Conservation (phyloP, 2,888 invertebrate genomes). For the Druceiella hillmani region DNA sequence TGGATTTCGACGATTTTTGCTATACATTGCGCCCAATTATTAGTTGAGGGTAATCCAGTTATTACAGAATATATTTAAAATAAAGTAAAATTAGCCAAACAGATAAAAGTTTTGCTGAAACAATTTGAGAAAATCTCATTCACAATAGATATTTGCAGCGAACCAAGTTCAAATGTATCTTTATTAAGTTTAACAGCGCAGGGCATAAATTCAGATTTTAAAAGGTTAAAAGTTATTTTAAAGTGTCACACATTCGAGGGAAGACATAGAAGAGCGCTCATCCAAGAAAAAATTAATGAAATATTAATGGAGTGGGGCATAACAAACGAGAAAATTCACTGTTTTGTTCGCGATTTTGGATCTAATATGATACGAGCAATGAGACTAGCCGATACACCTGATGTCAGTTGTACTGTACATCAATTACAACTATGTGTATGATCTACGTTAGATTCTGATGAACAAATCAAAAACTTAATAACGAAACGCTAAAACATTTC, state of each 20-base stretch:
- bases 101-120: conserved; percentile 20
- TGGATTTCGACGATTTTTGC: conserved; percentile 12
- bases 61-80: conserved; percentile 22
- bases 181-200: conserved; percentile 23
- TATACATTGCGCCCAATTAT: conserved; percentile 22
- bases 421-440: conserved; percentile 24
- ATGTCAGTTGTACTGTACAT: conserved; percentile 24
- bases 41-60: conserved; percentile 22
- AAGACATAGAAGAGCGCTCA: conserved; percentile 20
- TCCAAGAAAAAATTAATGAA: conserved; percentile 18
- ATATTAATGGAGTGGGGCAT: conserved; percentile 24
- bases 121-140: conserved; percentile 24
- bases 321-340: conserved; percentile 20
- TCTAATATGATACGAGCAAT: conserved; percentile 25
- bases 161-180: conserved; percentile 24
- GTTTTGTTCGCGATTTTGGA: conserved; percentile 16
- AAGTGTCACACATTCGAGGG: conserved; percentile 22
- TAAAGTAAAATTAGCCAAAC: conserved; percentile 18
- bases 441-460: conserved; percentile 21
- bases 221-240: conserved; percentile 19
- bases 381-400: conserved; percentile 20
- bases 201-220: conserved; percentile 21
- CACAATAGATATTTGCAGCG: conserved; percentile 24
- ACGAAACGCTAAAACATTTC: conserved; percentile 24
- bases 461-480: conserved; percentile 21